A percentile compares a stretch with the other conserved stretches of the same genome.
These are phyloP conservation scores for Erythrocercus mccallii DNA, from an alignment of 2,113 vertebrate species.

Conservation along the genomic window DNA sequence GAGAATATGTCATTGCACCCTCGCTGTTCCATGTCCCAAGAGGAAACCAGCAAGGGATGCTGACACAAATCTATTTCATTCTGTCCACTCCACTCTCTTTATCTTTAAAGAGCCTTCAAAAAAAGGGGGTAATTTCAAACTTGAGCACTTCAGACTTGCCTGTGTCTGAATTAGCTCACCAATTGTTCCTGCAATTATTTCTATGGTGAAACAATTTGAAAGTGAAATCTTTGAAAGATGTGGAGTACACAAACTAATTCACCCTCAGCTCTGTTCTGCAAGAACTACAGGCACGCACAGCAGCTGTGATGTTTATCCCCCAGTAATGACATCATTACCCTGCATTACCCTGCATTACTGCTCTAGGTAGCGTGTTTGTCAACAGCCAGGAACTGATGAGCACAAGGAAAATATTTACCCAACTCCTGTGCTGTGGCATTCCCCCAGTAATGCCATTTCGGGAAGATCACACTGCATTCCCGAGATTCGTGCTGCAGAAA, in stretches of 20 bases:
- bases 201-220: too few species aligned
- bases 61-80: not conserved
- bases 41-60: slow-evolving; percentile 39
- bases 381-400: not conserved
- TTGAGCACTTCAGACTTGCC: not conserved
- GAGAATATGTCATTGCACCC: slow-evolving; percentile 59
- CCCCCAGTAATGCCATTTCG: not conserved
- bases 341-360: slow-evolving; percentile 7
- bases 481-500: not conserved
- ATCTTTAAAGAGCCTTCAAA: not conserved
- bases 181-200: not conserved
- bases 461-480: not conserved
- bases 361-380: slow-evolving; percentile 15
- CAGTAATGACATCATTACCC: slow-evolving; percentile 24
- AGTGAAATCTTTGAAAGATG: not conserved
- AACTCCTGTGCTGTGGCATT: not conserved
- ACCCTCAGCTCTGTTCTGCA: not conserved
- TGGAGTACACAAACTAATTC: not conserved
- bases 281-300: accelerated
- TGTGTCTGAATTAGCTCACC: not conserved
- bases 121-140: not conserved
- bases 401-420: slow-evolving; percentile 35
- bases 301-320: not conserved
- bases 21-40: slow-evolving; percentile 41
- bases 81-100: not conserved